Base-by-base conservation (phyloP, 1,140 invertebrate species). In the Pseudachorutes palmiensis region DNA sequence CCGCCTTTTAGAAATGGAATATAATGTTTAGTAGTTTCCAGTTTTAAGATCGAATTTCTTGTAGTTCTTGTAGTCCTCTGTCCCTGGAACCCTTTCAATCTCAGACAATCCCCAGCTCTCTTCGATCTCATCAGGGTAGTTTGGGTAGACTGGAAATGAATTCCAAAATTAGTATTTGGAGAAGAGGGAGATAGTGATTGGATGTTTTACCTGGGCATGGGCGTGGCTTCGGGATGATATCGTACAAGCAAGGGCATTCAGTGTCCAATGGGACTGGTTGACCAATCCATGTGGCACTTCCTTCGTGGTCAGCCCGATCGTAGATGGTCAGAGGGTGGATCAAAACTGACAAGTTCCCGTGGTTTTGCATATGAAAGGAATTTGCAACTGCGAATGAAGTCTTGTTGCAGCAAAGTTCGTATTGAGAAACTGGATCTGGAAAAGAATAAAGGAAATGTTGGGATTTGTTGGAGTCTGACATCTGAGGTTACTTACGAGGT, bases 321-420 rank as follows among this genome's bases (percentile, higher is more conserved):
- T 63, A 72, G 22, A 55, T 62, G 28, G 70, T 72, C 65, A 72
- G 51, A 12, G 70, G 70, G 57, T 71, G 70, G 30, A 72, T 51
- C n/a, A 69, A 59, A 3, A 72, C 62, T 1, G 70, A 69, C 2
- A 72, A 61, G 57, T 72, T 72, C 57, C 70, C 70, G 30, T 65
- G 67, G 28, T 72, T 69, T 62, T 72, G 67, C 3, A 63, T 65
- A 24, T 48, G 49, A n/a, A 66, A 72, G 19, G 70, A 72, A 24
- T 36, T 31, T 1, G 70, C 70, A 22, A 60, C 60, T 26, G 58
- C 28, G 22, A 66, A 66, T 30, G 49, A 2, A n/a, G 70, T 68
- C 5, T 48, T 51, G 41, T 71, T 71, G 41, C 70, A 71, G 67
- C 70, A 71, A 31, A 65, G 45, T 31, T 71, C 70, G 26, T 31